phyloP scores from a whole-genome alignment of 64 coral and sea anemone species.

The Montipora foliosa region DNA sequence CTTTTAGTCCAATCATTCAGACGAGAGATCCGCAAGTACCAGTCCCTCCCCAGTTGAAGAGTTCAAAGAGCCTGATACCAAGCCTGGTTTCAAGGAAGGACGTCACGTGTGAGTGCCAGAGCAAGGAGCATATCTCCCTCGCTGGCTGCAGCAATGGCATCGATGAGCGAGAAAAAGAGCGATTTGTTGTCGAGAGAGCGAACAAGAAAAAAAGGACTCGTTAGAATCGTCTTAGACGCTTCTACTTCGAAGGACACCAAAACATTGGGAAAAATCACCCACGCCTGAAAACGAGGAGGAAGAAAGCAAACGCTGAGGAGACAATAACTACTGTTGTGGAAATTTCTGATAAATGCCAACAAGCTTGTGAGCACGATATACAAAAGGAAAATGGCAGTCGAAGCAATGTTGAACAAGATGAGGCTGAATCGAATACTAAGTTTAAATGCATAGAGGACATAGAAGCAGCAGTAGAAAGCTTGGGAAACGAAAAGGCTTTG shows the following conservation, averaged over 20 bases:
- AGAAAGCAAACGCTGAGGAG: neutral
- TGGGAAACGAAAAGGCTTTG: neutral
- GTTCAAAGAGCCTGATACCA: conserved; percentile 90
- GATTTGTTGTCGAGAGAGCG: conserved; percentile 24
- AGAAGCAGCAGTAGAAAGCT: neutral
- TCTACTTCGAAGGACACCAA: conserved; percentile 39
- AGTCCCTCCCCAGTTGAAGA: conserved; percentile 92
- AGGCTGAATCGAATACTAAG: neutral
- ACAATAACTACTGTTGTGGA: conserved; percentile 6
- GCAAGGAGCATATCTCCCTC: conserved; percentile 79
- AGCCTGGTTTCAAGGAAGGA: conserved; percentile 66
- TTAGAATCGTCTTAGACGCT: conserved; percentile 16
- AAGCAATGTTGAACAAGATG: neutral
- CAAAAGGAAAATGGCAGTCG: conserved; percentile 3
- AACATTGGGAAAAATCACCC: conserved; percentile 38
- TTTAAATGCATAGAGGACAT: conserved; percentile 2
- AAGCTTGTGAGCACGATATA: conserved; percentile 43
- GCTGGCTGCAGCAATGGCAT: conserved; percentile 45
- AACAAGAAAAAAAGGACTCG: conserved; percentile 59
- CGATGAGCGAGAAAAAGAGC: conserved; percentile 37
- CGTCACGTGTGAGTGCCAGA: conserved; percentile 52
- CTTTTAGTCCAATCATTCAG: conserved; percentile 81
- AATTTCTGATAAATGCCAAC: conserved; percentile 31
- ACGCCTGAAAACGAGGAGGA: conserved; percentile 62
- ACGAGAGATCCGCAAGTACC: conserved; percentile 84